phyloP scores from a whole-genome alignment of 2,113 vertebrate species.

The Oncorhynchus masou region DNA sequence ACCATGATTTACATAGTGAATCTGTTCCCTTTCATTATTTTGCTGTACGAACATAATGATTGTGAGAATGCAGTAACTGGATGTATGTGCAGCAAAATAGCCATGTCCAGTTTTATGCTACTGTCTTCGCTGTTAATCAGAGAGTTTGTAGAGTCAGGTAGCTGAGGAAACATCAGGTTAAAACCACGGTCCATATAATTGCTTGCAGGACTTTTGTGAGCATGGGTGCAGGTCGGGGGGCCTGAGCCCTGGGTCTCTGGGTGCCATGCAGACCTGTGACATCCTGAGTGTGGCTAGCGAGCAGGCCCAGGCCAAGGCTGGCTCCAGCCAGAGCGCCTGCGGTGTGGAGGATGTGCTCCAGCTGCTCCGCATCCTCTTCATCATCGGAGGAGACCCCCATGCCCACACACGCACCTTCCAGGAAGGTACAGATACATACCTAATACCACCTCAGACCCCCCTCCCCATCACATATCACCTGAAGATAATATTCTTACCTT shows the following conservation, averaged over 20 bases:
- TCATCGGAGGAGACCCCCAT: conserved; percentile 88
- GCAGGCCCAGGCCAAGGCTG: conserved; percentile 93
- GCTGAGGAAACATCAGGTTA: not conserved
- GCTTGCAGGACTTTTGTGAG: conserved; percentile 89
- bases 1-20: conserved; percentile 17
- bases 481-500: too few relatives aligned
- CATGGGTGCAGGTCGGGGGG: conserved; percentile 80
- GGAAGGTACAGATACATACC: conserved; percentile 75
- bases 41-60: not conserved
- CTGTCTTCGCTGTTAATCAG: not conserved
- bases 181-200: not conserved
- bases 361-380: conserved; percentile 93
- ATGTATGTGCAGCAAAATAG: not conserved
- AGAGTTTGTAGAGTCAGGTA: not conserved
- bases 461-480: too few relatives aligned
- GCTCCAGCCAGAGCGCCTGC: conserved; percentile 91
- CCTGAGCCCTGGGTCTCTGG: conserved; percentile 80
- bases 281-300: conserved; percentile 88
- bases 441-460: too few relatives aligned
- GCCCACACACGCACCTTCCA: conserved; percentile 79
- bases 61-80: not conserved
- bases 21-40: not conserved
- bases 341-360: conserved; percentile 96
- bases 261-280: conserved; percentile 86
- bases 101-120: not conserved